Conservation (phyloP, 2,797 vertebrate genomes). For the Micropoecilia bifurca region DNA sequence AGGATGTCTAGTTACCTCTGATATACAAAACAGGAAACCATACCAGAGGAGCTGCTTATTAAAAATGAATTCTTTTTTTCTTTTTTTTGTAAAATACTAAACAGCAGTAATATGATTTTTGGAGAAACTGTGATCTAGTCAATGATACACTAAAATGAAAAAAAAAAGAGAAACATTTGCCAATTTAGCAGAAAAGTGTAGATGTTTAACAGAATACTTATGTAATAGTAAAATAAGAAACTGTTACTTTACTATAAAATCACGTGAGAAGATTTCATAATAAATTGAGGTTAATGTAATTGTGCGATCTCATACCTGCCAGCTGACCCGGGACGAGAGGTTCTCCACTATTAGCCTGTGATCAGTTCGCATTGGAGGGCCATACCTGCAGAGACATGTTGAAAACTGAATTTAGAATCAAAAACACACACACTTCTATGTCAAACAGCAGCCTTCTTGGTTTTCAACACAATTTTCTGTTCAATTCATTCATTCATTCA, state of each 20-base stretch:
- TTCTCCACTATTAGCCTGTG: constrained; percentile 94
- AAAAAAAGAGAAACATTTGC: neutral
- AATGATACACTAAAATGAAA: constrained; percentile 6
- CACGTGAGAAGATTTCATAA: constrained; percentile 1
- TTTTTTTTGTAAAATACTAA: constrained; percentile 74
- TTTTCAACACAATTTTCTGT: neutral
- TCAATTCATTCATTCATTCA: neutral
- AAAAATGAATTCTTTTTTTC: constrained; percentile 65
- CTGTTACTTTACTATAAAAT: neutral
- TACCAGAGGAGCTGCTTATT: constrained; percentile 85
- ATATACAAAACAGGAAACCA: constrained; percentile 83
- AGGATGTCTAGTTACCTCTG: constrained; percentile 84
- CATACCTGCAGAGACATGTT: constrained; percentile 79
- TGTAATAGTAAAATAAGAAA: constrained; percentile 2
- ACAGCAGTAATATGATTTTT: constrained; percentile 57
- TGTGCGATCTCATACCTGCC: constrained; percentile 87
- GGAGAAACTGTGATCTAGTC: constrained; percentile 34
- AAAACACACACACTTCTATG: neutral
- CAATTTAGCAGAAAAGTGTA: constrained; percentile 12
- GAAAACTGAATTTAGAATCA: neutral
- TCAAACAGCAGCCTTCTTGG: neutral
- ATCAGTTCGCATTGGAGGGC: constrained; percentile 91
- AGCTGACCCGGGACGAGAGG: constrained; percentile 92
- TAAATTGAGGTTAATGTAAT: neutral
- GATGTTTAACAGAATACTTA: constrained; percentile 18